These are phyloP conservation scores for Acronicta psi DNA, from an alignment of 2,888 invertebrate genomes.

Conservation along the genomic window DNA sequence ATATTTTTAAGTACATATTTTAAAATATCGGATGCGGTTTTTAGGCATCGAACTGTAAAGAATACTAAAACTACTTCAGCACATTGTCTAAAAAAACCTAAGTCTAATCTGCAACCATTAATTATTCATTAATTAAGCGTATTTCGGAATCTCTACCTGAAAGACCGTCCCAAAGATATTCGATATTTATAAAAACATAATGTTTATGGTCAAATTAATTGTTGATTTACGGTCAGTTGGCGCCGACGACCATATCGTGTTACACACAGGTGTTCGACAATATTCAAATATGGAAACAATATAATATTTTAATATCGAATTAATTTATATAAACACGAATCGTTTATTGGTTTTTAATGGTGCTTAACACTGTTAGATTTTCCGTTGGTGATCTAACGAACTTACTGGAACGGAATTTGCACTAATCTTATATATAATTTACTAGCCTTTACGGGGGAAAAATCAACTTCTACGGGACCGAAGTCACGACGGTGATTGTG, in stretches of 20 bases:
- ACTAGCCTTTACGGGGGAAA: too few relatives aligned
- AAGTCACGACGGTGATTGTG: too few relatives aligned
- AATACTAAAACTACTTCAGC: too few relatives aligned
- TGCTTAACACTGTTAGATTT: constrained; percentile 14
- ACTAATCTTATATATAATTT: too few relatives aligned
- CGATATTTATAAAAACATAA: constrained; percentile 47
- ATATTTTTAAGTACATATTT: too few relatives aligned
- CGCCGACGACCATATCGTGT: constrained; percentile 59
- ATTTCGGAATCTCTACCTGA: constrained; percentile 34
- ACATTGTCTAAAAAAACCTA: not conserved
- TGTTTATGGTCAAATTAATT: constrained; percentile 57
- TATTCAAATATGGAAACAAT: constrained; percentile 54
- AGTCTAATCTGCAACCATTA: not conserved
- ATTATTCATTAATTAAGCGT: constrained; percentile 28
- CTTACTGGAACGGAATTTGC: too few relatives aligned
- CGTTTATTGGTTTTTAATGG: constrained; percentile 42
- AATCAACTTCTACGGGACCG: too few relatives aligned
- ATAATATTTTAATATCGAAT: constrained; percentile 51
- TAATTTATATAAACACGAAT: constrained; percentile 52
- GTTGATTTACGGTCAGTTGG: constrained; percentile 48
- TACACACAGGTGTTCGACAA: constrained; percentile 71
- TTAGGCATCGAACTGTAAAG: too few relatives aligned
- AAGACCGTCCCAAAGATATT: constrained; percentile 42
- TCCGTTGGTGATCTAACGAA: constrained; percentile 5
- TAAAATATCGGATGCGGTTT: too few relatives aligned